Percentiles rank a stretch among this genome's conserved stretches.
Conservation (phyloP, 2,888 invertebrate genomes). For the Idaea biselata region DNA sequence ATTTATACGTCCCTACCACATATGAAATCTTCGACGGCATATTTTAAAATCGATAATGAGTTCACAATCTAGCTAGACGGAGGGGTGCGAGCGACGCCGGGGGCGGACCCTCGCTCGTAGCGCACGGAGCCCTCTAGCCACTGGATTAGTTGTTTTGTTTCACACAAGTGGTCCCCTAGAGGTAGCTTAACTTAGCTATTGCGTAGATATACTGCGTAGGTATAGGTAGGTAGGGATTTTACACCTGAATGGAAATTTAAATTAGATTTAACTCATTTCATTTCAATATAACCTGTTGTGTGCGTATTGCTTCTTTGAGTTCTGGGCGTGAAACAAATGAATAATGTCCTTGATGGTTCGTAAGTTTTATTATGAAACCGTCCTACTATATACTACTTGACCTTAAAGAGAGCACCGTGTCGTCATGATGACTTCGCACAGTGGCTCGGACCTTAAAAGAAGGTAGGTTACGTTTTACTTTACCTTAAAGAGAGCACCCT, state of each 20-base stretch:
- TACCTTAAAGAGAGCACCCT: too few species aligned
- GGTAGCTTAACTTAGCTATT: neutral
- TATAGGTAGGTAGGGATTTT: neutral
- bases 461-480: too few species aligned
- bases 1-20: neutral
- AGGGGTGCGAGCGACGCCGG: constrained; percentile 32
- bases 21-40: constrained; percentile 1
- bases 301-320: too few species aligned
- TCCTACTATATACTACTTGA: too few species aligned
- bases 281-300: too few species aligned
- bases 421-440: too few species aligned
- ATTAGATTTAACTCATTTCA: too few species aligned
- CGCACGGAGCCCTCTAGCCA: constrained; percentile 8
- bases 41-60: constrained; percentile 46
- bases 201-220: neutral
- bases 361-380: too few species aligned
- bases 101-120: constrained; percentile 25
- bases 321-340: too few species aligned
- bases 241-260: neutral
- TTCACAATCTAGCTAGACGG: constrained; percentile 31
- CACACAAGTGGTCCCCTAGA: neutral
- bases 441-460: too few species aligned
- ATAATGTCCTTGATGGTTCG: too few species aligned
- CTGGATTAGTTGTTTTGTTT: constrained; percentile 15
- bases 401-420: too few species aligned